A percentile compares a stretch with the other conserved stretches of the same genome.
Conservation (phyloP, 2,888 invertebrate genomes). For the Sussaba pulchella region DNA sequence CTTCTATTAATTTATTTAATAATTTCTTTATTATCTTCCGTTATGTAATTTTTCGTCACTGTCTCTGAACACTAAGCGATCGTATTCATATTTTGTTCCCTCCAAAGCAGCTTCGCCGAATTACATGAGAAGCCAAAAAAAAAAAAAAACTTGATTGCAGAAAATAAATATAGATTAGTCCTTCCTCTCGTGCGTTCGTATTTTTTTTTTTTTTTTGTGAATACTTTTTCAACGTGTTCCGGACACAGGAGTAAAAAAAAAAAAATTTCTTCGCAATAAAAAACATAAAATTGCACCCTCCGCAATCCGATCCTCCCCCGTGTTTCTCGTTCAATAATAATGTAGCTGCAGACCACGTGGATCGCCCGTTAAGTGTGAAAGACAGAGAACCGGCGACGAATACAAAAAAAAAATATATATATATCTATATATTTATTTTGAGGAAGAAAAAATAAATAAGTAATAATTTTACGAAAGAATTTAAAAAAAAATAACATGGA, state of each 20-base stretch:
- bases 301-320: conserved; percentile 23
- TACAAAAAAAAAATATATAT: conserved; percentile 23
- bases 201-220: too few relatives aligned
- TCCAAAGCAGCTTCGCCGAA: conserved; percentile 69
- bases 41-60: conserved; percentile 57
- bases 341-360: conserved; percentile 57
- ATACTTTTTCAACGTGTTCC: conserved; percentile 29
- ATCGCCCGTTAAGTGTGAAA: conserved; percentile 58
- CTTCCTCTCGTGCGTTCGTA: conserved; percentile 48
- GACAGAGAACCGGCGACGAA: conserved; percentile 44
- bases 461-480: conserved; percentile 37
- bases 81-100: conserved; percentile 84
- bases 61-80: conserved; percentile 73
- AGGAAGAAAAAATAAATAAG: conserved; percentile 34
- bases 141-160: conserved; percentile 37
- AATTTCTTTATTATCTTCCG: conserved; percentile 44
- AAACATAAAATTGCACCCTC: conserved; percentile 33
- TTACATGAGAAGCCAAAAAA: conserved; percentile 12
- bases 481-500: conserved; percentile 41
- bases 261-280: conserved; percentile 3
- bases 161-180: conserved; percentile 27
- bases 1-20: conserved; percentile 71
- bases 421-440: conserved; percentile 12
- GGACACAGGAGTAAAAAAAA: neutral
- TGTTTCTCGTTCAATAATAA: conserved; percentile 33